Base-by-base conservation (phyloP, 2,888 invertebrate species). In the Dascillus cervinus region DNA sequence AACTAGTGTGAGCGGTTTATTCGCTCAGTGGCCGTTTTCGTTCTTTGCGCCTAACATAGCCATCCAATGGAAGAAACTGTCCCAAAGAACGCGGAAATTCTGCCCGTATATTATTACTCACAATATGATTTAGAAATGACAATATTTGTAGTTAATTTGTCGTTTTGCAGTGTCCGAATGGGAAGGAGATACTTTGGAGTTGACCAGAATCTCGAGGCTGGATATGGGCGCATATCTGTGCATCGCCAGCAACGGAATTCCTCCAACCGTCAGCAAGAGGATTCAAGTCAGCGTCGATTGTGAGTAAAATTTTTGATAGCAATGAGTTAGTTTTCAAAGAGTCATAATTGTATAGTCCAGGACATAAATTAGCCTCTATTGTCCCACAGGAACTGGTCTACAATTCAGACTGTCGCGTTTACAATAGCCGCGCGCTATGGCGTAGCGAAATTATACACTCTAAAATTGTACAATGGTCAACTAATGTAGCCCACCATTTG, bases 211-310 rank as follows among this genome's bases (percentile, higher is more conserved):
- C 55, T 88, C 88, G 29, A 74, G 91, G 44, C 69, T 89, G 44
- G 88, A 88, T 60, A 91, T 91, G 90, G 90, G 90, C 14, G 86
- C 85, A 25, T 90, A 89, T 66, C 73, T 92, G 44, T 94, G 92
- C 66, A 90, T 91, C 49, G 91, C 92, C 29, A 82, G 81, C 54
- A 91, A 91, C 57, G 85, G 87, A 8, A 84, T 91, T 9, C 90
- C 90, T 1, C 90, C 91, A 3, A 81, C 86, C 17, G 89, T 90
- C 38, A 89, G 88, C 59, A 91, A 91, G 66, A 73, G 87, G 56
- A 90, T 91, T 54, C 88, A 87, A 79, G 87, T 91, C 55, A 88
- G 87, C 72, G 90, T 91, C 21, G 89, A 91, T 66, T 91, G 90
- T 91, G 70, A 89, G 90, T 85, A n/a, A n/a, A n/a, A n/a, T n/a